phyloP scores from a whole-genome alignment of 2,113 vertebrate genomes.

The Lagopus leucura region DNA sequence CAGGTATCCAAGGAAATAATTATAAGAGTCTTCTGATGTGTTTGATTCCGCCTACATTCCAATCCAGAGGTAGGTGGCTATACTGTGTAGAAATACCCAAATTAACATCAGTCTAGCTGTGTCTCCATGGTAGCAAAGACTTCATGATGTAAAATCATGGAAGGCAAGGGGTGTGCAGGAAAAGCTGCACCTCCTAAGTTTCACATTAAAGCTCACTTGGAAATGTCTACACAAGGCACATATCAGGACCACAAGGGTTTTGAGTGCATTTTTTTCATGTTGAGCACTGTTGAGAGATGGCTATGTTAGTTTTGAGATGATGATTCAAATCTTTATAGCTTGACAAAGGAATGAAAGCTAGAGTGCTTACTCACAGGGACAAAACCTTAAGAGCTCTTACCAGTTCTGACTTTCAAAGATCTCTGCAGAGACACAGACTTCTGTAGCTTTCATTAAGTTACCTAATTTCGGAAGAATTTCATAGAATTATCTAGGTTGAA shows the following conservation, averaged over 20 bases:
- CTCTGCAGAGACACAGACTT: background rate
- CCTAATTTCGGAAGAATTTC: background rate
- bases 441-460: background rate
- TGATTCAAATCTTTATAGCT: background rate
- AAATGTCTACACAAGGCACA: background rate
- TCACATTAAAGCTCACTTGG: background rate
- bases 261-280: background rate
- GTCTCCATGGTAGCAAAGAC: background rate
- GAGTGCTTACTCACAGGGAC: background rate
- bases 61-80: background rate
- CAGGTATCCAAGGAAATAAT: background rate
- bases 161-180: rapidly evolving
- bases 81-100: background rate
- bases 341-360: background rate
- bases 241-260: background rate
- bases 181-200: background rate
- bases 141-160: background rate
- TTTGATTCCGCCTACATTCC: background rate
- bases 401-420: background rate
- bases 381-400: background rate
- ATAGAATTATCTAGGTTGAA: no score
- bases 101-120: background rate
- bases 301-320: background rate
- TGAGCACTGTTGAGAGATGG: background rate
- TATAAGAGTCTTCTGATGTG: background rate